Percentiles rank a stretch among this genome's conserved stretches.
These are phyloP conservation scores for Lasioglossum albipes DNA, from an alignment of 1,140 invertebrate genomes.

Conservation along the genomic window DNA sequence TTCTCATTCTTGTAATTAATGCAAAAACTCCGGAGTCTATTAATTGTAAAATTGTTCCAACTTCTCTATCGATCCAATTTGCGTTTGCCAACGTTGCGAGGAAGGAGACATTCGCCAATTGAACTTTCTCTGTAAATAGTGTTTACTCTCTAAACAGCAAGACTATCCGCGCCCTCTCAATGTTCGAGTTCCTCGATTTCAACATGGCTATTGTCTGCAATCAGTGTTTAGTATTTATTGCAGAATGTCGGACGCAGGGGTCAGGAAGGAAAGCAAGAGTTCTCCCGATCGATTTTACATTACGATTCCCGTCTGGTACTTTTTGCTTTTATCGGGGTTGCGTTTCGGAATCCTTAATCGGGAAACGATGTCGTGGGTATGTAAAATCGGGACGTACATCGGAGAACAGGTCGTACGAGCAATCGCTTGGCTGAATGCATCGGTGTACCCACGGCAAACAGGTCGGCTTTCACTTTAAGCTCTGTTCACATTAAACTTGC, in stretches of 20 bases:
- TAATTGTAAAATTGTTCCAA: no score
- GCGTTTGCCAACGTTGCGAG: no score
- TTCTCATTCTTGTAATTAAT: no score
- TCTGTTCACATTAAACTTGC: conserved; percentile 41
- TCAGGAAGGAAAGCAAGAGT: conserved; percentile 10
- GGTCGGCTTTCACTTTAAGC: conserved; percentile 61
- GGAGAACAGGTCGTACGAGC: conserved; percentile 46
- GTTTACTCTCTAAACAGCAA: no score
- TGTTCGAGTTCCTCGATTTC: not conserved
- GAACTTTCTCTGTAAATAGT: no score
- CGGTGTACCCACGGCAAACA: conserved; percentile 27
- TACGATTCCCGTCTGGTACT: conserved; percentile 15
- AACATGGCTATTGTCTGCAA: not conserved
- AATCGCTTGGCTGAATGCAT: conserved; percentile 39
- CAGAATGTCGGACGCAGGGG: not conserved
- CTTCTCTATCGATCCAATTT: no score
- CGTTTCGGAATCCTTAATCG: conserved; percentile 48
- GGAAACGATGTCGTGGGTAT: conserved; percentile 46
- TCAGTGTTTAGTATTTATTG: not conserved
- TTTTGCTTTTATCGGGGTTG: conserved; percentile 33
- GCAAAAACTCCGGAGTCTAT: no score
- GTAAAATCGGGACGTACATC: conserved; percentile 46
- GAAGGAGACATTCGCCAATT: no score
- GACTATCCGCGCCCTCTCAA: no score
- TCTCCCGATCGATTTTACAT: conserved; percentile 20